Evolutionary conservation across 2,888 invertebrate species (phyloP), one percentile per base, ranked within the genome.

Genomic region (Dryadula phaetusa): DNA sequence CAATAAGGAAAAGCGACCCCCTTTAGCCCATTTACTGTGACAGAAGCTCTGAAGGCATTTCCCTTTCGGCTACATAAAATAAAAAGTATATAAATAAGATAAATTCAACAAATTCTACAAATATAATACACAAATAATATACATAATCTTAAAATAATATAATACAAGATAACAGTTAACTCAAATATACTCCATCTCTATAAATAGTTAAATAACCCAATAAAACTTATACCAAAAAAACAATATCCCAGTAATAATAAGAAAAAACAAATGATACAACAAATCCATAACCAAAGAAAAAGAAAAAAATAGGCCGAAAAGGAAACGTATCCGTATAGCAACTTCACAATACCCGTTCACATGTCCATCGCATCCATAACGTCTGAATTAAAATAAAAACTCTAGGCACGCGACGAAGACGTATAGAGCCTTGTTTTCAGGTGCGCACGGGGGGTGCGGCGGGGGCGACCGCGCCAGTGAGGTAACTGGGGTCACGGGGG

Each of bases 401-500:
- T 93, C 93, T 84, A 93, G 91, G 84, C 93, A 93, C 89, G 93
- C 92, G 82, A 93, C 90, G 84, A 93, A 91, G 86, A 92, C 87
- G 87, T 85, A 88, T 82, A 93, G 88, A 77, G 92, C 90, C 74
- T 84, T 86, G 92, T 84, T 91, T 82, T 92, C 92, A 67, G 63
- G 60, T 67, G 69, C 67, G 74, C 72, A 74, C 70, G 76, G 65
- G 70, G 74, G 64, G 72, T 66, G 71, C 40, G 54, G 28, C 46
- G 65, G 44, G 49, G 47, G 47, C 34, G 71, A 65, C 68, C n/a
- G n/a, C n/a, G n/a, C n/a, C n/a, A n/a, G n/a, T n/a, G n/a, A n/a
- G n/a, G n/a, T n/a, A n/a, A n/a, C n/a, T 83, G 77, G 78, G 77
- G 66, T 68, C 75, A 66, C 62, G 70, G 72, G 46, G 65, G 53